A percentile compares a stretch with the other conserved stretches of the same genome.
phyloP scores from a whole-genome alignment of 2,113 vertebrate genomes.

The Chascanopsetta lugubris region DNA sequence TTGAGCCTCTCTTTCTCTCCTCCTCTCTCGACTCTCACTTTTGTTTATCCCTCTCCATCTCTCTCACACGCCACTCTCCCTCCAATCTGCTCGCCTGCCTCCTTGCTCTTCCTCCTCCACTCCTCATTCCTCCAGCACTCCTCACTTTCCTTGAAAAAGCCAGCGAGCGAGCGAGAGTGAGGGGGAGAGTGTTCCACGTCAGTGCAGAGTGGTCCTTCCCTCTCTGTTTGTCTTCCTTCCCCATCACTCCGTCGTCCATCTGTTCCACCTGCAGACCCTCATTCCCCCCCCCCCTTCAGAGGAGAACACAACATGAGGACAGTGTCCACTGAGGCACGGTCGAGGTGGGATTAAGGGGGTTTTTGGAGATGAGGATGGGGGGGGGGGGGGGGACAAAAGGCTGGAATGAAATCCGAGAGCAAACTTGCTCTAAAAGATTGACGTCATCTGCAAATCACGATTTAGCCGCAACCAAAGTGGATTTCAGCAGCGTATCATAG shows the following conservation, averaged over 20 bases:
- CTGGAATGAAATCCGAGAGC: slow-evolving; percentile 41
- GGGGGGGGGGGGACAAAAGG: no score
- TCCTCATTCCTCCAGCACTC: slow-evolving; percentile 9
- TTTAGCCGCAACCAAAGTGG: slow-evolving; percentile 48
- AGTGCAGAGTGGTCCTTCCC: slow-evolving; percentile 36
- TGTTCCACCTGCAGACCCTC: slow-evolving; percentile 41
- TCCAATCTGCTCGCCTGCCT: slow-evolving; percentile 21
- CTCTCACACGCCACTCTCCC: slow-evolving; percentile 36
- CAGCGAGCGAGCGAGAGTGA: background rate
- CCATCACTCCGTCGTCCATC: slow-evolving; percentile 42
- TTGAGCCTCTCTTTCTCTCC: slow-evolving; percentile 58
- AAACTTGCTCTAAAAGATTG: slow-evolving; percentile 61
- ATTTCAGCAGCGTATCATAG: slow-evolving; percentile 21
- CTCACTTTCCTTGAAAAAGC: slow-evolving; percentile 41
- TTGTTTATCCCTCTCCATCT: slow-evolving; percentile 55
- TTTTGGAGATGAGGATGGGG: slow-evolving; percentile 36
- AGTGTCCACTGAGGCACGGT: slow-evolving; percentile 23
- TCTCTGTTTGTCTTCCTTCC: slow-evolving; percentile 36
- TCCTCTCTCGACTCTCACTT: slow-evolving; percentile 54
- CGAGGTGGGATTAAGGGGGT: slow-evolving; percentile 1
- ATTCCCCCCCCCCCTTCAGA: slow-evolving; percentile 8
- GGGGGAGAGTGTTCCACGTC: slow-evolving; percentile 40
- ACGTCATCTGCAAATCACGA: slow-evolving; percentile 55
- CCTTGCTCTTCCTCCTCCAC: background rate
- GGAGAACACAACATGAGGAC: slow-evolving; percentile 11